phyloP scores from a whole-genome alignment of 2,888 invertebrate species.

The Callimorpha dominula region DNA sequence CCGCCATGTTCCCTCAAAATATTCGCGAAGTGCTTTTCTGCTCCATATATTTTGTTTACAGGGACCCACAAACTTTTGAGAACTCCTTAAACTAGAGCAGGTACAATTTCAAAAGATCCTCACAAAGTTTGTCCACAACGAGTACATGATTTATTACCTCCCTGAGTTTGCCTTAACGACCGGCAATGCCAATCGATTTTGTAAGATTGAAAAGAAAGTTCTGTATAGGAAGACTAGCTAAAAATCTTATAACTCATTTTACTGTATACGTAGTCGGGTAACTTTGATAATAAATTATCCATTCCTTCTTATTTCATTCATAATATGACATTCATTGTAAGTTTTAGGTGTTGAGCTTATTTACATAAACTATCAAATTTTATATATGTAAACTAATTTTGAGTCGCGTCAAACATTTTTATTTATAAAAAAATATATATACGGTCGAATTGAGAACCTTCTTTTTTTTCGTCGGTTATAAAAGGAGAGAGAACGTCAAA shows the following conservation, averaged over 20 bases:
- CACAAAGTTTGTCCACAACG: slow-evolving; percentile 1
- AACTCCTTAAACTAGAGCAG: slow-evolving; percentile 5
- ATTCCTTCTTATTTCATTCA: background rate
- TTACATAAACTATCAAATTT: too few species aligned
- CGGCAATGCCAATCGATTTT: background rate
- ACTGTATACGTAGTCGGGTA: too few species aligned
- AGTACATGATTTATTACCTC: slow-evolving; percentile 6
- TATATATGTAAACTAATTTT: too few species aligned
- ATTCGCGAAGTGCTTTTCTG: background rate
- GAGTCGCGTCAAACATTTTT: too few species aligned
- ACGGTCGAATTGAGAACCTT: too few species aligned
- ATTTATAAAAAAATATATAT: too few species aligned
- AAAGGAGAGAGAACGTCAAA: background rate
- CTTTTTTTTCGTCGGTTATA: too few species aligned
- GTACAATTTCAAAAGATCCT: slow-evolving; percentile 13
- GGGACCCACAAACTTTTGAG: background rate
- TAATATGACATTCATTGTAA: too few species aligned
- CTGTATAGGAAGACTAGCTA: background rate
- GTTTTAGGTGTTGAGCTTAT: too few species aligned
- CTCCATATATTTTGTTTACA: background rate
- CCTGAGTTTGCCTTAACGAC: background rate
- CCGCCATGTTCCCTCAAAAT: background rate
- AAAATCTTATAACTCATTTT: background rate
- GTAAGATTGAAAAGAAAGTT: background rate
- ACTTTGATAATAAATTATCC: too few species aligned